Evolutionary conservation across 2,113 vertebrate species (phyloP), one percentile per base, ranked within the genome.

Genomic region (Saimiri boliviensis): DNA sequence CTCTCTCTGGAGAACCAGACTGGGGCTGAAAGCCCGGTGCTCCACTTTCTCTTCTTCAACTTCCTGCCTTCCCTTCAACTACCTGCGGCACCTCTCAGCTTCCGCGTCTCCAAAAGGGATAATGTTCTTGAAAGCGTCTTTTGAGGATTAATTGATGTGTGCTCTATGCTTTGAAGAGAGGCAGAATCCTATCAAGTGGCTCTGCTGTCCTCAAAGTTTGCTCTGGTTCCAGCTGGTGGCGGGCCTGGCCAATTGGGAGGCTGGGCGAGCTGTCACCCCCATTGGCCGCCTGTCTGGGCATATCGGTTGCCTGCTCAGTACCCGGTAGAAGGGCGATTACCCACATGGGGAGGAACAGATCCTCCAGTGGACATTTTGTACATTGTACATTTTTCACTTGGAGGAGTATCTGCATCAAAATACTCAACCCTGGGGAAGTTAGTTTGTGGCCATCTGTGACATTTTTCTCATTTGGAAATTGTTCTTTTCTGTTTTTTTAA

Each of bases 71-170:
- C 91, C 56, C 47, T 92, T 87, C 85, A 21, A 47, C 87, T 86
- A 96, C 89, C 93, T 92, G 80, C 1, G 3, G 52, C 35, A 70
- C 58, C 73, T 81, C 94, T 94, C 82, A 81, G 89, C 76, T 95
- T 82, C 86, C 71, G 37, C 11, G 45, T 73, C 93, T 96, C 96
- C 77, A 94, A 95, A 97, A 86, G 77, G 92, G 95, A 86, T 80
- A 87, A 91, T 90, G 96, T 96, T 95, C 96, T 97, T 97, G 88
- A 98, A 98, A 96, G 96, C 19, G 5, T 96, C 96, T 95, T 98
- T 93, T 97, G 95, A 97, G 96, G 95, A 97, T 97, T 97, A 95
- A 98, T 86, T 86, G 97, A 96, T 97, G 95, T 94, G 82, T 93
- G 77, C 71, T 95, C 74, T 86, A 20, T 92, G 93, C 93, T 98